Conservation (phyloP, 1,140 invertebrate genomes). For the Drosophila kikkawai region DNA sequence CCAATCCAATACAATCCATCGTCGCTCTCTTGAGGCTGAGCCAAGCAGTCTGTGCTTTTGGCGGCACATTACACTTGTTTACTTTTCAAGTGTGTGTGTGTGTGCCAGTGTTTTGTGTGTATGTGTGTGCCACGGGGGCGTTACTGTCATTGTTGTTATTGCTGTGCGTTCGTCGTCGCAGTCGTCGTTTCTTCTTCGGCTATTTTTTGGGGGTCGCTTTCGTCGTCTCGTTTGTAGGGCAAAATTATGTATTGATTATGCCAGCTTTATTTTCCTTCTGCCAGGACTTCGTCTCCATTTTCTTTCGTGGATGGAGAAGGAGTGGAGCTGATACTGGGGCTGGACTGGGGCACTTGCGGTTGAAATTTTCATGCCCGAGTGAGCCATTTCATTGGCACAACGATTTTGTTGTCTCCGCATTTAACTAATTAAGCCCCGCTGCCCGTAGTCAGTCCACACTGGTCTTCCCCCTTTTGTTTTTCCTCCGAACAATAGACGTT, state of each 20-base stretch:
- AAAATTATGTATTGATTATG: constrained; percentile 84
- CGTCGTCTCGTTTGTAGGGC: constrained; percentile 76
- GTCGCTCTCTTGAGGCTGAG: constrained; percentile 61
- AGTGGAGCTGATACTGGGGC: not conserved
- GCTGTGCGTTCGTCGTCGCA: constrained; percentile 40
- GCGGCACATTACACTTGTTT: constrained; percentile 77
- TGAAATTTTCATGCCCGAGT: constrained; percentile 60
- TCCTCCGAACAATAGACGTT: constrained; percentile 54
- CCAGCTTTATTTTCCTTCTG: constrained; percentile 37
- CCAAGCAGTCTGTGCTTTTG: constrained; percentile 82
- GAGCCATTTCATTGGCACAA: constrained; percentile 77
- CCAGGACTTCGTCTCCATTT: constrained; percentile 1
- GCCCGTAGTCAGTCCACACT: constrained; percentile 5
- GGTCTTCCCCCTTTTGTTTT: constrained; percentile 7
- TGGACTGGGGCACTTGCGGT: constrained; percentile 39
- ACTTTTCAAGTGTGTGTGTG: constrained; percentile 48
- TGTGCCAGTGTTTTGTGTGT: constrained; percentile 10
- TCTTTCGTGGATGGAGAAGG: not conserved
- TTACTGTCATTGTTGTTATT: constrained; percentile 79
- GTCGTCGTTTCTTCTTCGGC: constrained; percentile 61
- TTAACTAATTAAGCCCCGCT: constrained; percentile 73
- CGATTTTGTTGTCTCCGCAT: constrained; percentile 73
- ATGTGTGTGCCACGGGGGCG: constrained; percentile 54
- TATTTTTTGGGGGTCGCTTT: constrained; percentile 73
- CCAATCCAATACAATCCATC: constrained; percentile 6